A percentile compares a stretch with the other conserved stretches of the same genome.
Evolutionary conservation across 1,140 invertebrate species (phyloP).

Genomic region (Cheumatopsyche charites): DNA sequence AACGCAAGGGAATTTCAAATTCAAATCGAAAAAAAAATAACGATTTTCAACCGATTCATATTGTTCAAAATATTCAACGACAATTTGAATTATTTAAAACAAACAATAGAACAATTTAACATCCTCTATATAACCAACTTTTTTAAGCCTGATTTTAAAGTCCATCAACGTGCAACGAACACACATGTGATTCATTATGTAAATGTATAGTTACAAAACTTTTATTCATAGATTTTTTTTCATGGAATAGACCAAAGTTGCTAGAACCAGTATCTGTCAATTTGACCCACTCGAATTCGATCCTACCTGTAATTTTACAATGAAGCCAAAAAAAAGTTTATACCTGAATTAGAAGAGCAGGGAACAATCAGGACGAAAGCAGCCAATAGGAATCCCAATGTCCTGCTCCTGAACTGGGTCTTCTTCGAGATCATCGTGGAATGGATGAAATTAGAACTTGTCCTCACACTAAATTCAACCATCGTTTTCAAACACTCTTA

Average conservation of each 20-base stretch:
- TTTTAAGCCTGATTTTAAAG: background rate
- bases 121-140: no score
- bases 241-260: no score
- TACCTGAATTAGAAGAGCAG: slow-evolving; percentile 40
- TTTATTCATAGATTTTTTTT: no score
- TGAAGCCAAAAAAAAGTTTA: slow-evolving; percentile 8
- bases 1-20: background rate
- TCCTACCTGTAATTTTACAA: slow-evolving; percentile 1
- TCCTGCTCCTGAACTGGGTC: background rate
- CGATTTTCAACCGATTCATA: no score
- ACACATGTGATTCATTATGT: background rate
- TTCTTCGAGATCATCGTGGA: background rate
- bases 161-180: background rate
- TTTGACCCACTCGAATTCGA: background rate
- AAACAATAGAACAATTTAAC: no score
- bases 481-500: background rate
- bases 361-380: slow-evolving; percentile 30
- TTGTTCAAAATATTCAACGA: no score
- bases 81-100: no score
- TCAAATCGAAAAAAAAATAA: no score
- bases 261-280: background rate
- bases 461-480: background rate
- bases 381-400: slow-evolving; percentile 28
- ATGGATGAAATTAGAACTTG: slow-evolving; percentile 11
- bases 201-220: no score